phyloP scores from a whole-genome alignment of 2,797 vertebrate genomes.

The Neosilurus mollespiculum region DNA sequence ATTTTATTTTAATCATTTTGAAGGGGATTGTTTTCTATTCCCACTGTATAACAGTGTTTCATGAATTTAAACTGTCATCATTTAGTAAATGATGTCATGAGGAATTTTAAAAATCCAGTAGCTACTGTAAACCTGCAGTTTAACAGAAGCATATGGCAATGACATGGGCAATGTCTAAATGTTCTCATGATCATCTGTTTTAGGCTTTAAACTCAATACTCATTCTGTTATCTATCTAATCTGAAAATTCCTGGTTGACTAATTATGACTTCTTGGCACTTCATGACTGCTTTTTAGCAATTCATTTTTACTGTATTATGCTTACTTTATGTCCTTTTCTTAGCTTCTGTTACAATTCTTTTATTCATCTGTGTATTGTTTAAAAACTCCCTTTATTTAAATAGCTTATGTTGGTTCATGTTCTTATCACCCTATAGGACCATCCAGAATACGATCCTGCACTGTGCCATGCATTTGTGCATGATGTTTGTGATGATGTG shows the following conservation, averaged over 20 bases:
- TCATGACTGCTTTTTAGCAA: background rate
- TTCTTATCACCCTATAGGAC: constrained; percentile 65
- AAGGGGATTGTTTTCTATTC: too few species aligned
- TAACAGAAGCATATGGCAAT: background rate
- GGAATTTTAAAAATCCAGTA: background rate
- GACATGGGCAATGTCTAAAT: background rate
- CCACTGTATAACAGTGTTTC: background rate
- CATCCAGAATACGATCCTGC: constrained; percentile 79
- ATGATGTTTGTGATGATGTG: constrained; percentile 81
- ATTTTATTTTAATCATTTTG: too few species aligned
- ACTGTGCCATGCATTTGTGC: constrained; percentile 83
- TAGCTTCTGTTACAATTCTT: background rate
- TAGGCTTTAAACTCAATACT: background rate
- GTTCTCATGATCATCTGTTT: background rate
- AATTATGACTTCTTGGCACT: background rate
- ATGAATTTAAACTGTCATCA: background rate
- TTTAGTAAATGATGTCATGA: background rate
- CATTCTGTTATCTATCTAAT: background rate
- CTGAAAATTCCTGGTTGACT: background rate
- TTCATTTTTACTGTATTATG: background rate
- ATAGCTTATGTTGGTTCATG: background rate
- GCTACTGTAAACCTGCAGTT: background rate
- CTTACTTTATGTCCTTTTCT: background rate
- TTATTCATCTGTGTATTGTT: background rate
- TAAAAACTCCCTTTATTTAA: background rate